Base-by-base conservation (phyloP, 2,113 vertebrate genomes). In the Vanacampus margaritifer region DNA sequence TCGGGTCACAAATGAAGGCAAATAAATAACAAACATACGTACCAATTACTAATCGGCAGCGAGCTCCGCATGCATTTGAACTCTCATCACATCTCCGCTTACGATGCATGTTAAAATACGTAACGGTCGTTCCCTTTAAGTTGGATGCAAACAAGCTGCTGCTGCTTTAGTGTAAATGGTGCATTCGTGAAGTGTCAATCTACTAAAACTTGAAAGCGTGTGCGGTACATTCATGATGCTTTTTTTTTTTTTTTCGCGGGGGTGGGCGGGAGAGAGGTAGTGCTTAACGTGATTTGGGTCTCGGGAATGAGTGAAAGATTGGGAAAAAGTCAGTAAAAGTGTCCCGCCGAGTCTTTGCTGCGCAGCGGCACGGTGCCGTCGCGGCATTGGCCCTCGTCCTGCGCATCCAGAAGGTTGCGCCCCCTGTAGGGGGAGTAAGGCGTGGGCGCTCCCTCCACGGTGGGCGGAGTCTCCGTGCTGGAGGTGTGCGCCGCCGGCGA, bases 381-480 rank as follows among this genome's bases (percentile, higher is more conserved):
- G 78, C 91, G 92, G 77, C 89, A 94, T 89, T 98, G 95, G 35
- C 93, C 95, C 85, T 98, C 95, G 3, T 95, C 95, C 58, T 92
- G 93, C 81, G 93, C 87, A 82, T 99, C 97, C 88, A 99, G 81
- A 69, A 98, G 91, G 92, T 92, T 94, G 74, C 83, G 92, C 6
- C 89, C 70, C 88, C 73, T 67, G 72, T 84, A 71, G 74, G 94
- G 84, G 86, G 91, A 43, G 92, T 91, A 92, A 68, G 45, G 94
- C 82, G 94, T 93, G 36, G 95, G 93, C 69, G 94, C 90, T 45
- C 93, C 91, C 91, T 98, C 96, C 71, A 94, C 87, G 39, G 96
- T 96, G 78, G 95, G 94, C 36, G 96, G 96, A 2, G 96, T 98
- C 80, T 95, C 96, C 41, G 96, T 95, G 90, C 95, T 95, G 80